Conservation (phyloP, 2,113 vertebrate species). For the Oreochromis tanganicae region DNA sequence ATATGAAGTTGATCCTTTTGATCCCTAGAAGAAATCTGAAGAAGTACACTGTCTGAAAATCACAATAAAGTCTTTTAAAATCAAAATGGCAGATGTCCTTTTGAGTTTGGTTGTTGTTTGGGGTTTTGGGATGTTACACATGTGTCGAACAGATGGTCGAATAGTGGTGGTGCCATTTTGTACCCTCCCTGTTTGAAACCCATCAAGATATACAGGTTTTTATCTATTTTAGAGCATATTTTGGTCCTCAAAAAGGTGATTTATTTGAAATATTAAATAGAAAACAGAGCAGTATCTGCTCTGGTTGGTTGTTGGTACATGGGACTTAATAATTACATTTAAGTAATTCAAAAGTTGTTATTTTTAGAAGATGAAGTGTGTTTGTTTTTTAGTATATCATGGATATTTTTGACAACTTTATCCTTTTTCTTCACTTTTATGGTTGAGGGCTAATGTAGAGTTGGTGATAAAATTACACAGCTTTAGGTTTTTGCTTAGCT, state of each 20-base stretch:
- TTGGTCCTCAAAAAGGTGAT: not conserved
- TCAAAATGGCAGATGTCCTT: not conserved
- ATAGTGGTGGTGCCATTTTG: not conserved
- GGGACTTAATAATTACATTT: not conserved
- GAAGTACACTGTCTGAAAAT: not conserved
- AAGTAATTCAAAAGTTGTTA: not conserved
- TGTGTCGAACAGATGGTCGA: not conserved
- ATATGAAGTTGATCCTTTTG: not conserved
- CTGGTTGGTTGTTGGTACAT: not conserved
- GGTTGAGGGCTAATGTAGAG: not conserved
- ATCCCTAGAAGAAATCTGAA: not conserved
- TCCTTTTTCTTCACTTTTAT: not conserved
- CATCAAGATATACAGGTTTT: not conserved
- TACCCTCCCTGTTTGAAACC: not conserved
- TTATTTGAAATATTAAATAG: not conserved
- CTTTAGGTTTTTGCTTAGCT: not conserved
- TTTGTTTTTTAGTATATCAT: not conserved
- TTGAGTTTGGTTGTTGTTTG: not conserved
- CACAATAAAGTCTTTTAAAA: not conserved
- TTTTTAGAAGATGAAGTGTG: not conserved
- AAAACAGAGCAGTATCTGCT: not conserved
- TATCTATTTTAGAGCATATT: not conserved
- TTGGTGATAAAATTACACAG: not conserved
- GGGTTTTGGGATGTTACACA: not conserved
- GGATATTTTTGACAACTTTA: not conserved